phyloP scores from a whole-genome alignment of 2,797 vertebrate genomes.

The Poecilia picta region DNA sequence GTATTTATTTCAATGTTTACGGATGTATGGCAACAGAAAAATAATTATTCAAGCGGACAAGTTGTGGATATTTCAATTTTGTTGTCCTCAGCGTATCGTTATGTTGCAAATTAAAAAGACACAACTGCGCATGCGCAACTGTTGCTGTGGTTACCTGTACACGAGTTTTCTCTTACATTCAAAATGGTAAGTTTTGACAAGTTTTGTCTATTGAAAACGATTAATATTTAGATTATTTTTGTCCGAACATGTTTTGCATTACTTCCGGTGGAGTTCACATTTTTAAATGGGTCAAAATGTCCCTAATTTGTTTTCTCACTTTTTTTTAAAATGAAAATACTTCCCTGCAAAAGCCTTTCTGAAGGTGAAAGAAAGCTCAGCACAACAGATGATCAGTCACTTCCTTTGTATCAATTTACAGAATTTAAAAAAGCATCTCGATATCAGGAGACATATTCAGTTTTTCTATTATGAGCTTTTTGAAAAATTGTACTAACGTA shows the following conservation, averaged over 20 bases:
- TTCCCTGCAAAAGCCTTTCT: not conserved
- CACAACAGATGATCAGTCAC: no score
- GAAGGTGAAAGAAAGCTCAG: not conserved
- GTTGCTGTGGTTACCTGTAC: slow-evolving; percentile 63
- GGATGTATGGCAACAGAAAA: not conserved
- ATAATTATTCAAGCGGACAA: no score
- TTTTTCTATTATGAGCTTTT: no score
- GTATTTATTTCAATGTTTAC: not conserved
- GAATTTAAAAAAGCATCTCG: no score
- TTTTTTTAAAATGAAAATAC: not conserved
- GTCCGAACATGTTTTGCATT: not conserved
- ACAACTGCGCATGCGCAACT: slow-evolving; percentile 31
- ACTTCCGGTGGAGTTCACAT: not conserved
- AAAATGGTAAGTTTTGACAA: slow-evolving; percentile 58
- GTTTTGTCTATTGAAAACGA: not conserved
- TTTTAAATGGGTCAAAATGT: not conserved
- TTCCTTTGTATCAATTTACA: no score
- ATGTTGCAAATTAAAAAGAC: not conserved
- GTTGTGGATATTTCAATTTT: no score
- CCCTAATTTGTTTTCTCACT: not conserved
- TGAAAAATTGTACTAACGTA: not conserved
- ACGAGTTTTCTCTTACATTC: not conserved
- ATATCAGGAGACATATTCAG: no score
- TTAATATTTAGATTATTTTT: not conserved
- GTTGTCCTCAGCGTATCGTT: not conserved